phyloP scores from a whole-genome alignment of 2,113 vertebrate genomes.

The Tychaedon coryphoeus region DNA sequence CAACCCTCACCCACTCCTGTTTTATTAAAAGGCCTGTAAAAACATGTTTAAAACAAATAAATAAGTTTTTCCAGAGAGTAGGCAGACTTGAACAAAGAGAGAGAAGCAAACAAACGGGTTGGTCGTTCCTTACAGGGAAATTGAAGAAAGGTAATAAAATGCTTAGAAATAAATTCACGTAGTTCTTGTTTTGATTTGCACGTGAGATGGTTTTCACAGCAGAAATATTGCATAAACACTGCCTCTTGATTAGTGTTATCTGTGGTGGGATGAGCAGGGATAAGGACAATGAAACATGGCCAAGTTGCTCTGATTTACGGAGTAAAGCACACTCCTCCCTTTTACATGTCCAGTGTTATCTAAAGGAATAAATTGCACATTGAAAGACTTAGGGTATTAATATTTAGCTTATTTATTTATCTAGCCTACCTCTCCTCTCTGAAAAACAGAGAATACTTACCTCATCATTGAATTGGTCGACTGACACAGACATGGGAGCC shows the following conservation, averaged over 20 bases:
- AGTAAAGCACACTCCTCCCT: not conserved
- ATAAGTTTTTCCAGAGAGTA: not conserved
- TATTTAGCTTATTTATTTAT: not conserved
- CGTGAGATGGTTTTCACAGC: not conserved
- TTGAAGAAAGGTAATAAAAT: not conserved
- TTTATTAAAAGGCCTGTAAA: not conserved
- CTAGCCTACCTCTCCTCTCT: not conserved
- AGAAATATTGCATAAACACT: not conserved
- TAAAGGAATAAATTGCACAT: not conserved
- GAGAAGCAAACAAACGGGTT: not conserved
- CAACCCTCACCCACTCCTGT: accelerated
- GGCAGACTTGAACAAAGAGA: not conserved
- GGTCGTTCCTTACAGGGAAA: not conserved
- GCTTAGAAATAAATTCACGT: not conserved
- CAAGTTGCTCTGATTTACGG: not conserved
- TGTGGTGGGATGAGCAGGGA: not conserved
- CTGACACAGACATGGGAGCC: not conserved
- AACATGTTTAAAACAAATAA: not conserved
- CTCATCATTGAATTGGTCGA: not conserved
- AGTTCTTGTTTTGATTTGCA: not conserved
- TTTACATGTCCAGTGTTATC: not conserved
- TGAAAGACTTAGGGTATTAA: not conserved
- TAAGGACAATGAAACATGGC: not conserved
- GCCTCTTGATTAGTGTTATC: not conserved
- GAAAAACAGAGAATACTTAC: not conserved